Conservation (phyloP, 1,140 invertebrate species). For the Ylistrum balloti region DNA sequence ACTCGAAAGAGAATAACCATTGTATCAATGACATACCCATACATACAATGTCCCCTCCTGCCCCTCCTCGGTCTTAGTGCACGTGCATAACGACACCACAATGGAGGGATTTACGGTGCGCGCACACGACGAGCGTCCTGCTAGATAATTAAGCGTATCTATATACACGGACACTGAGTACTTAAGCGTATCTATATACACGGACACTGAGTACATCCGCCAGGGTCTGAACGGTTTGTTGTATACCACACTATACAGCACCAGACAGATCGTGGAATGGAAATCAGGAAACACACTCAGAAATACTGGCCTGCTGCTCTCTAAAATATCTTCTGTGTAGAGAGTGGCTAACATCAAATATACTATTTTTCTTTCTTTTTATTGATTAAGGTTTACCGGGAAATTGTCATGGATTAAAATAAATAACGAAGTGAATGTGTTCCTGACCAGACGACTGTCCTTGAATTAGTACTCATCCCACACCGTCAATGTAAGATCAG, state of each 20-base stretch:
- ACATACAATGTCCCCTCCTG: no score
- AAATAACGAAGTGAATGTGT: not conserved
- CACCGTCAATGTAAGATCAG: not conserved
- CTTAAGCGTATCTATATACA: no score
- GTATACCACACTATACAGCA: no score
- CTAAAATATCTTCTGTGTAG: not conserved
- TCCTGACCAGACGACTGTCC: not conserved
- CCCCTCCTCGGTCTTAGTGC: not conserved
- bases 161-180: no score
- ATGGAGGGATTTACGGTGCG: not conserved
- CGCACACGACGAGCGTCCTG: not conserved
- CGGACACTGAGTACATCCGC: no score
- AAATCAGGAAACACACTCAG: not conserved
- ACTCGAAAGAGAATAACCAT: not conserved
- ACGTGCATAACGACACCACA: no score
- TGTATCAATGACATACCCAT: not conserved
- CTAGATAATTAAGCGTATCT: no score
- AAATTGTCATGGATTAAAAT: slow-evolving; percentile 14
- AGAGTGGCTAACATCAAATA: not conserved
- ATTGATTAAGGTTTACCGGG: not conserved
- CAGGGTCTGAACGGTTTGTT: no score
- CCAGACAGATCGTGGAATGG: not conserved
- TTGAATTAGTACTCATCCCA: not conserved
- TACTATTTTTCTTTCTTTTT: not conserved
- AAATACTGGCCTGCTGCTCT: not conserved